Evolutionary conservation across 2,797 vertebrate species (phyloP), one percentile per base, ranked within the genome.

Genomic region (Rhincodon typus): DNA sequence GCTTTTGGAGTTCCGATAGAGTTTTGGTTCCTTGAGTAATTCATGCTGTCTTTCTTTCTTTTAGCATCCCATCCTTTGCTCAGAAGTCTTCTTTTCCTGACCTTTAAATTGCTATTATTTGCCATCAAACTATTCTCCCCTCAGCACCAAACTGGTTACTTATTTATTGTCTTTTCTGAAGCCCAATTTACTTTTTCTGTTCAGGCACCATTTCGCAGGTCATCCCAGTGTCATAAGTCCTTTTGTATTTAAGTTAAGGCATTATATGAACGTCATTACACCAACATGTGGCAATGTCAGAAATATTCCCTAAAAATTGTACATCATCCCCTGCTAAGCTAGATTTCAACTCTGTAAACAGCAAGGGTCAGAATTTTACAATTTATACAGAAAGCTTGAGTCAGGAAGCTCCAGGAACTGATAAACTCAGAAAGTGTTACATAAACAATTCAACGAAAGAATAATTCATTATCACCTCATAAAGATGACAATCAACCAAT

Each of bases 151-250:
- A 4, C 77, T 12, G 10, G 1, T 38, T 79, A 79, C 77, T 79
- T 79, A 15, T 12, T 79, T 79, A 79, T 15, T 15, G n/a, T 79
- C 34, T 13, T 82, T 82, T 82, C 77, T 38, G 19, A 17, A 82
- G 34, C 38, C n/a, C n/a, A 38, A 82, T 38, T 82, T 82, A 38
- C 12, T 30, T 30, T 77, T 77, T 77, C 10, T 77, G n/a, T 15
- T 82, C 77, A 4, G 77, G 19, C 77, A 82, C 38, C 42, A 17
- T 15, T 82, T 38, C 3, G 1, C 77, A 42, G 77, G n/a, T 27
- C 17, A 17, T 38, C n/a, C 0, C n/a, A 82, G n/a, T n/a, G n/a
- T 0, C 15, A 19, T 4, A 17, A n/a, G 0, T 42, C n/a, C 3
- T 82, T 82, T 42, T 19, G 19, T 4, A 19, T n/a, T 17, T 79